These are phyloP conservation scores for Ctena decussata DNA, from an alignment of 2,888 invertebrate species.

Conservation along the genomic window DNA sequence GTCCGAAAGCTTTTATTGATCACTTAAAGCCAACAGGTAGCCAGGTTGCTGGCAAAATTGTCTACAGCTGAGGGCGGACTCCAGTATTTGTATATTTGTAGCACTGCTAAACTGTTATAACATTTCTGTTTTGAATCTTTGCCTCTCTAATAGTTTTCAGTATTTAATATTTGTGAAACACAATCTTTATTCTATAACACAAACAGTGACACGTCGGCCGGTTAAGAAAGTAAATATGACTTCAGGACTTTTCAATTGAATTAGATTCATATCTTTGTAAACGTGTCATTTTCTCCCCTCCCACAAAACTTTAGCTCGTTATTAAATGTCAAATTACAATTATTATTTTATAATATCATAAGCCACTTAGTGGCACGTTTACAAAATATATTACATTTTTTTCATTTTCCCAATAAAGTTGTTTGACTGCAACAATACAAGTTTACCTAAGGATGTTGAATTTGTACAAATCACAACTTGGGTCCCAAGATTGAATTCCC, in stretches of 20 bases:
- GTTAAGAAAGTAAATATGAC: conserved; percentile 1
- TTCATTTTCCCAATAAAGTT: background rate
- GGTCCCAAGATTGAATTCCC: background rate
- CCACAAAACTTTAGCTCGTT: background rate
- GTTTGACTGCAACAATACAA: background rate
- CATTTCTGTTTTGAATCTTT: too few species aligned
- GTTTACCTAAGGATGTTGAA: background rate
- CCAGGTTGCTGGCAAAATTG: too few species aligned
- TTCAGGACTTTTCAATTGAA: background rate
- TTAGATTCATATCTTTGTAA: conserved; percentile 5
- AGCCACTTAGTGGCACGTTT: background rate
- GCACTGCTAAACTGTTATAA: too few species aligned
- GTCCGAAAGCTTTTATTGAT: too few species aligned
- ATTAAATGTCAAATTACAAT: conserved; percentile 10
- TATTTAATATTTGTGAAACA: too few species aligned
- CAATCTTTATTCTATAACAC: too few species aligned
- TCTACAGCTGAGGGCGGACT: too few species aligned
- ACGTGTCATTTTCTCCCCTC: conserved; percentile 5
- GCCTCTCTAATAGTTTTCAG: too few species aligned
- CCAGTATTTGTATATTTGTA: too few species aligned
- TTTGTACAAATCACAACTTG: background rate
- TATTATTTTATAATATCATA: background rate
- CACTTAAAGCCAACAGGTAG: too few species aligned
- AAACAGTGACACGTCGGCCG: background rate
- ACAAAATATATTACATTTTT: conserved; percentile 13